Base-by-base conservation (phyloP, 2,113 vertebrate genomes). In the Gasterosteus aculeatus region DNA sequence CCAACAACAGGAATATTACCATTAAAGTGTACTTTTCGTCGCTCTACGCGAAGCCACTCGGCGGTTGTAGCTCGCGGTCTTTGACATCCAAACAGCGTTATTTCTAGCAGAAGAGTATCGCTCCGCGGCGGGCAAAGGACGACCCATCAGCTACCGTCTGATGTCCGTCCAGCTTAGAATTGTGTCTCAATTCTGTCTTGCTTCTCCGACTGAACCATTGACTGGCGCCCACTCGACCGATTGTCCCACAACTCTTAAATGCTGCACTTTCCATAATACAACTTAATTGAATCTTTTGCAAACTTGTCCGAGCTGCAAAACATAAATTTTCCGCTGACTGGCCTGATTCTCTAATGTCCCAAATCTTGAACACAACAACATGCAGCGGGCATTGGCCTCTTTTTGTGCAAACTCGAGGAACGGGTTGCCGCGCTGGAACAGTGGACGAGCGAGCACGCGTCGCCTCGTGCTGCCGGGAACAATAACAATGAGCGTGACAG, bases 401-500 rank as follows among this genome's bases (percentile, higher is more conserved):
- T 4, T 26, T 46, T 6, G 1, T n/a, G 26, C 18, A 66, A 44
- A 46, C 4, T 15, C 8, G 4, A 44, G 42, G 16, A 8, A 12
- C 19, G 9, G 44, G 18, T 44, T 26, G 0, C 15, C 16, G n/a
- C 29, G 39, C 47, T 26, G 10, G 10, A 35, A n/a, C 15, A n/a
- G 35, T 5, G 42, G 60, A 59, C 33, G 7, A 5, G n/a, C 49
- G 58, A 61, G 70, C 73, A 63, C 22, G 79, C 68, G 78, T 73
- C 49, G 7, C 62, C 72, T 73, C 38, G 47, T n/a, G 44, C 77
- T 71, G 67, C 54, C 3, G 3, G 58, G 67, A 26, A 62, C 57
- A 69, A 84, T 85, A 67, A 81, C 62, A 38, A 0, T 69, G 58
- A 84, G 69, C 75, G 66, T 58, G 72, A 77, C 66, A 22, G 9